Base-by-base conservation (phyloP, 2,113 vertebrate species). In the Rhinolophus sinicus region DNA sequence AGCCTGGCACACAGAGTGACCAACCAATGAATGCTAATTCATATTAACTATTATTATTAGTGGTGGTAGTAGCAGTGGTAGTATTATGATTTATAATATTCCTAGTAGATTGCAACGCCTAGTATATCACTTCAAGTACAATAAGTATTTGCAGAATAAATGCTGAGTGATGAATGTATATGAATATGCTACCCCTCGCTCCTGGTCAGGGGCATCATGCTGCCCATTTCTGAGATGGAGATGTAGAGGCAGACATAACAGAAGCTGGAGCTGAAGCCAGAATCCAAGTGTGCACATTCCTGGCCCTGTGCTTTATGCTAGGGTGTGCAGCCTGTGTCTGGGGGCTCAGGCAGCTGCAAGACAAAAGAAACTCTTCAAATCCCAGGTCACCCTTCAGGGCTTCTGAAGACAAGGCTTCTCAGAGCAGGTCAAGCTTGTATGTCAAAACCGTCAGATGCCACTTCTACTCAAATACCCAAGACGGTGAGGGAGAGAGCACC, bases 371-470 rank as follows among this genome's bases (percentile, higher is more conserved):
- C 33, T 76, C 33, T 73, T 88, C 2, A 50, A 58, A 76, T 88
- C 24, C 30, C 30, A 44, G 54, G 8, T 38, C 8, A 0, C 67
- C 83, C 44, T 90, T 80, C 44, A 67, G 83, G 83, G 76, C 14
- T 84, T 38, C 24, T 11, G 14, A 82, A 93, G 87, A n/a, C 28
- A 19, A 52, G 18, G 24, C 82, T 65, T 94, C 70, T 76, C 22
- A 21, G 69, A 28, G 54, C 8, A 1, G 82, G 81, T 89, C 80
- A 94, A 94, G 54, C 26, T 11, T 12, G 0, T 13, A 18, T 76
- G 54, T 92, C 80, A 76, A 30, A 93, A 70, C 92, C 72, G 89
- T 91, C 93, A 96, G 69, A 77, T 73, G 28, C 30, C 95, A 75
- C 35, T 21, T 83, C 67, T 35, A 60, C 44, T 75, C 69, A 95